Evolutionary conservation across 2,797 vertebrate genomes (phyloP).

Genomic region (Arctocebus calabarensis): DNA sequence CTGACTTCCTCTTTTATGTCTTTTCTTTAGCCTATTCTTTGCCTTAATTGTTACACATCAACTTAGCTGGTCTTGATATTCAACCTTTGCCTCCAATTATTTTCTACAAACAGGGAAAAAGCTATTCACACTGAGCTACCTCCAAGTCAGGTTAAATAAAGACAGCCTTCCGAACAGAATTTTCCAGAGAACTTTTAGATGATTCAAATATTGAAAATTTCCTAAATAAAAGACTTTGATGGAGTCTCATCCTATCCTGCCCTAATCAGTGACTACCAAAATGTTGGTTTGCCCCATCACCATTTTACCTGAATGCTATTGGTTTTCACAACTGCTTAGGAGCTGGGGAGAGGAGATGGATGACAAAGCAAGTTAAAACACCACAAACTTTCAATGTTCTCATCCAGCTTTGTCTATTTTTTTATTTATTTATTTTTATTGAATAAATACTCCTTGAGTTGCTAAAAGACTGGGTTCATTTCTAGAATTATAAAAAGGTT

Average conservation of each 20-base stretch:
- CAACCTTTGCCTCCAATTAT: conserved; percentile 4
- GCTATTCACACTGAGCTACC: background rate
- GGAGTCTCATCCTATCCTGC: background rate
- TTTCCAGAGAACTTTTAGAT: background rate
- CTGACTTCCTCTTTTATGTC: background rate
- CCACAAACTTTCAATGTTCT: background rate
- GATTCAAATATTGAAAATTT: conserved; percentile 14
- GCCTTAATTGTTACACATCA: background rate
- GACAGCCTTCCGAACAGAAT: background rate
- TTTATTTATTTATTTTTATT: too few species aligned
- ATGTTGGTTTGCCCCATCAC: background rate
- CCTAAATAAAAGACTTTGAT: conserved; percentile 2
- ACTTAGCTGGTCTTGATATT: background rate
- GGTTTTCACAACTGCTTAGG: background rate
- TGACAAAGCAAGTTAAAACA: conserved; percentile 6
- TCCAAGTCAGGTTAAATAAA: conserved; percentile 7
- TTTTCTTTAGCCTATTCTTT: conserved; percentile 7
- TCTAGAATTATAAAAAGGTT: conserved; percentile 33
- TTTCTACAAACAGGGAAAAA: conserved; percentile 12
- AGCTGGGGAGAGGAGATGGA: background rate
- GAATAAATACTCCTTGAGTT: background rate
- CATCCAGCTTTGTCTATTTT: background rate
- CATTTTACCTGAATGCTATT: background rate
- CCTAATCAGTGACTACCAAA: background rate
- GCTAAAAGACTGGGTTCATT: conserved; percentile 6